phyloP scores from a whole-genome alignment of 2,888 invertebrate species.

The Trachelus iudaicus region DNA sequence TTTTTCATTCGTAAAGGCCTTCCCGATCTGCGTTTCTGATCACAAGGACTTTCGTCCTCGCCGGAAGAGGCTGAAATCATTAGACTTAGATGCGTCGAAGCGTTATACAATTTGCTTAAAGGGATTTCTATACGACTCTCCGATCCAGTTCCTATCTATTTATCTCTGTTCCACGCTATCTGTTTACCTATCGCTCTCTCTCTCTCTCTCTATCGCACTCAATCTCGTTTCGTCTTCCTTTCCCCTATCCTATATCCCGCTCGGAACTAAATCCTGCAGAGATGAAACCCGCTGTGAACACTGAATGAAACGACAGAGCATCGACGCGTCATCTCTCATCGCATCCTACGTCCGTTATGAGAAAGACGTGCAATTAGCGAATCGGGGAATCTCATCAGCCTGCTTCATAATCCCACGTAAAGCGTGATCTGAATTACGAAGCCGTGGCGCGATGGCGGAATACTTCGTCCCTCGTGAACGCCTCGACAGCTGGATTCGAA shows the following conservation, averaged over 20 bases:
- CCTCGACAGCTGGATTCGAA: slow-evolving; percentile 9
- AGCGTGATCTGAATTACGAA: slow-evolving; percentile 2
- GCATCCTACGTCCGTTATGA: background rate
- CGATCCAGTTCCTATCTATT: slow-evolving; percentile 6
- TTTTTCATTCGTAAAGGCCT: background rate
- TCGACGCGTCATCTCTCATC: background rate
- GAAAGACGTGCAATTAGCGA: slow-evolving; percentile 30
- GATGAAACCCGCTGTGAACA: background rate
- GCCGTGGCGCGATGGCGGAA: slow-evolving; percentile 8
- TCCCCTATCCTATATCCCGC: background rate
- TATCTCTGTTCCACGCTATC: background rate
- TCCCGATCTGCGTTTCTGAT: background rate
- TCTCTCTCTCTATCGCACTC: background rate
- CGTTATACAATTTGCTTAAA: slow-evolving; percentile 28
- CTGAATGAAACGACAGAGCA: background rate
- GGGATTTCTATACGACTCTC: slow-evolving; percentile 7
- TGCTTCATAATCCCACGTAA: slow-evolving; percentile 24
- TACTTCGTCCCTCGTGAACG: slow-evolving; percentile 8
- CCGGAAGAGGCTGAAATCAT: slow-evolving; percentile 10
- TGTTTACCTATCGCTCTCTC: background rate
- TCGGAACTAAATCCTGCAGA: background rate
- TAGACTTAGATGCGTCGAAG: slow-evolving; percentile 25
- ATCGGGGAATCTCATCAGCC: slow-evolving; percentile 34
- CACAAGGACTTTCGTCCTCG: slow-evolving; percentile 1
- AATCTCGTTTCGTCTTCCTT: slow-evolving; percentile 8